Percentiles rank a stretch among this genome's conserved stretches.
phyloP scores from a whole-genome alignment of 2,113 vertebrate genomes.

The Prionailurus viverrinus region DNA sequence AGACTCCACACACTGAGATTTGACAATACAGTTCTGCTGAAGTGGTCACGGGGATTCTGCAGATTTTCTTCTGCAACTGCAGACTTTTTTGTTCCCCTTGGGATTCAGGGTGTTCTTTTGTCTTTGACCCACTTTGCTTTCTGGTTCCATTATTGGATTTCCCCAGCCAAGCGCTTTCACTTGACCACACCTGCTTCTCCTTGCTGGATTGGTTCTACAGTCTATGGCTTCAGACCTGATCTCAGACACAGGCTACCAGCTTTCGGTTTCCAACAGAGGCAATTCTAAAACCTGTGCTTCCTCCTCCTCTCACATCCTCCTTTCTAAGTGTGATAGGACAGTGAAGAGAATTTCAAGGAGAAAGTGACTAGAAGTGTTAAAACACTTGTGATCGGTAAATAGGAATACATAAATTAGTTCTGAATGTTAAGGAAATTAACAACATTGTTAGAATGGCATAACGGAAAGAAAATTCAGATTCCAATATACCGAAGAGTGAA shows the following conservation, averaged over 20 bases:
- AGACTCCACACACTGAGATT: neutral
- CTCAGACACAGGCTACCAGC: neutral
- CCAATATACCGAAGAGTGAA: neutral
- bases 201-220: slow-evolving; percentile 34
- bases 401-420: neutral
- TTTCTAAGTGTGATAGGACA: neutral
- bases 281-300: slow-evolving; percentile 6
- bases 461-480: neutral
- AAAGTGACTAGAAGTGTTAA: neutral
- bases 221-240: neutral
- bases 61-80: neutral
- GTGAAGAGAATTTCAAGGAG: neutral
- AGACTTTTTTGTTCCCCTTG: neutral
- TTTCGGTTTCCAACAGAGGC: neutral
- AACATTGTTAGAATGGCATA: neutral
- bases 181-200: neutral
- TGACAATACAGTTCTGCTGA: neutral
- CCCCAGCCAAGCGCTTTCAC: neutral
- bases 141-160: neutral
- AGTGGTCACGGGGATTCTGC: neutral
- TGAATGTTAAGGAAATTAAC: neutral
- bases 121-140: slow-evolving; percentile 30
- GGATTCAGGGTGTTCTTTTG: neutral
- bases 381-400: neutral
- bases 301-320: neutral